Base-by-base conservation (phyloP, 1,140 invertebrate species). In the Zeugodacus cucurbitae region DNA sequence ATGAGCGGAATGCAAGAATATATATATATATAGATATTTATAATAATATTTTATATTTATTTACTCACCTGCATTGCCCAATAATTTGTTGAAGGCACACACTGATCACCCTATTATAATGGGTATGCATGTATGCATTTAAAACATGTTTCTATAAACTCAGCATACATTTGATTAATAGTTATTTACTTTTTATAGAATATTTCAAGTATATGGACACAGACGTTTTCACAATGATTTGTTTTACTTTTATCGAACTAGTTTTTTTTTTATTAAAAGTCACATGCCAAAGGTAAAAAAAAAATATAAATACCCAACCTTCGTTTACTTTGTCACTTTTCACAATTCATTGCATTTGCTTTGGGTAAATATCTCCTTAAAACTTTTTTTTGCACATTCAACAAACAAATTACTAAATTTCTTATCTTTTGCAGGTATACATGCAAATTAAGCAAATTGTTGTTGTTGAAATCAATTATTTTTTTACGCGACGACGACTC, bases 121-220 rank as follows among this genome's bases (percentile, higher is more conserved):
- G n/a, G n/a, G n/a, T 93, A 93, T 93, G 92, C 93, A n/a, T n/a
- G 92, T 93, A 93, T 93, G 93, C 92, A 93, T 93, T 93, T 93
- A 93, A 82, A 5, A 82, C 74, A 48, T 41, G 48, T 82, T 44
- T n/a, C 89, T 91, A 89, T 89, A 90, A 91, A 91, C 91, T 92
- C 88, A 89, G 89, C 7, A 17, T 11, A 29, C 44, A 22, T 62
- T 48, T 87, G 32, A 37, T 6, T 37, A 74, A 74, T 26, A 62
- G 17, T 41, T 62, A 11, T 37, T 59, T 32, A 17, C 29, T 32
- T 64, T 59, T 64, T 44, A 87, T 87, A 37, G 29, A 44, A 44
- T 87, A 10, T 62, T 37, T 87, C 37, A 87, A 26, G 7, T 64
- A 20, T 67, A 29, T 67, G n/a, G 11, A 59, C 48, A 17, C 37